Evolutionary conservation across 2,113 vertebrate genomes (phyloP).

Genomic region (Origma solitaria): DNA sequence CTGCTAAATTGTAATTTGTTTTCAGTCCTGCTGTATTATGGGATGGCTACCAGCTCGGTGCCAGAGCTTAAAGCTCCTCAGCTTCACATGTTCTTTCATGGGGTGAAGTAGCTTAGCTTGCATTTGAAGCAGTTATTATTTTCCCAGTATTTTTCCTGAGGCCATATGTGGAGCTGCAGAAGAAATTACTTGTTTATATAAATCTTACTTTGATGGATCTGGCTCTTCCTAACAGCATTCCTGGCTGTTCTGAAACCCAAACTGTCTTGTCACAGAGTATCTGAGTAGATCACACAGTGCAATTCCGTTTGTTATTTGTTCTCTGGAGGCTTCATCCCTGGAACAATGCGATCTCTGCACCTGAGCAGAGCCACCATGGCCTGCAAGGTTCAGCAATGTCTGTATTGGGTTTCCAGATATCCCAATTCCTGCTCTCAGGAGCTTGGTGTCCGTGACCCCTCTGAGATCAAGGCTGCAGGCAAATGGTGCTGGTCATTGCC

Average conservation of each 20-base stretch:
- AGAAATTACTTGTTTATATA: background rate
- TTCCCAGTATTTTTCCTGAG: background rate
- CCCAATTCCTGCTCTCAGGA: background rate
- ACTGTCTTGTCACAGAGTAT: background rate
- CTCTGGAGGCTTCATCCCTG: background rate
- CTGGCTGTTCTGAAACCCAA: background rate
- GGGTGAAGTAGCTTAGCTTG: background rate
- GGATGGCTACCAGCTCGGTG: background rate
- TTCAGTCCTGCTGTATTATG: background rate
- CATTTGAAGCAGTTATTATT: conserved; percentile 6
- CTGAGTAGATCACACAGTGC: background rate
- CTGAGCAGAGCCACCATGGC: background rate
- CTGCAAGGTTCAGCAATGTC: background rate
- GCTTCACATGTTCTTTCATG: background rate
- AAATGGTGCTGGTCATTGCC: background rate
- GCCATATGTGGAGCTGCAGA: background rate
- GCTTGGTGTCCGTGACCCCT: background rate
- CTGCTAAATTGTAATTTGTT: background rate
- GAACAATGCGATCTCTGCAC: background rate
- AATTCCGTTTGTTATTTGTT: background rate
- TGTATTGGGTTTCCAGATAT: background rate
- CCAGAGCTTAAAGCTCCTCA: background rate
- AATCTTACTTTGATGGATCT: background rate
- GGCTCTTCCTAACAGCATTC: background rate
- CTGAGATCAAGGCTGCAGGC: background rate